Evolutionary conservation across 1,140 invertebrate genomes (phyloP), one percentile per base, ranked within the genome.

Genomic region (Atta texana): DNA sequence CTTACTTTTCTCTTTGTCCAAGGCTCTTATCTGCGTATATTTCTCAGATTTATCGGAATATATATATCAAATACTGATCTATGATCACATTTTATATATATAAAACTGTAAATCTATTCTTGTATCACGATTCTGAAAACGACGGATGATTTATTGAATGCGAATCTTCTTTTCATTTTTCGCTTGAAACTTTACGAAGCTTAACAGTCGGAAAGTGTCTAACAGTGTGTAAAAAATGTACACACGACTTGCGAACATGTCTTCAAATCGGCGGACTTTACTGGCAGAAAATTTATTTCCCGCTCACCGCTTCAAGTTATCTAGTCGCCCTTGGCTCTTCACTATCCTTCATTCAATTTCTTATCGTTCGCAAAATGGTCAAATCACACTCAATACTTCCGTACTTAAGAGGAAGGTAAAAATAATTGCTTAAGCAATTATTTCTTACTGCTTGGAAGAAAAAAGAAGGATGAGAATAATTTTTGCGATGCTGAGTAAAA

Each of bases 271-370:
- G 66, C 55, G 57, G 59, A 55, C 71, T 85, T 85, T 86, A 55
- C 78, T 34, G 64, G 72, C 24, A 63, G 71, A 88, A 89, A 88
- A 89, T 89, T 89, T 88, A 89, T 89, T 89, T 89, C 82, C 87
- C 57, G 86, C 55, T 85, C 84, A 89, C 80, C 49, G 57, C 78
- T 71, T 76, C 78, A 88, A 89, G 68, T 89, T 88, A 88, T 88
- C 87, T 68, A 5, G 28, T 10, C 61, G 44, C 28, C n/a, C 61
- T 85, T 74, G 16, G 59, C 64, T 57, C 66, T 71, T 28, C 71
- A 55, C 71, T 64, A 77, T 61, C 72, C 57, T 85, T 64, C 72
- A 71, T 89, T 89, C 88, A 89, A 88, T 88, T 87, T 85, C 86
- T 89, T 72, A 89, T 89, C 87, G 78, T 87, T 72, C 18, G 16